Evolutionary conservation across 2,113 vertebrate species (phyloP), one percentile per base, ranked within the genome.

Genomic region (Zosterops hypoxanthus): DNA sequence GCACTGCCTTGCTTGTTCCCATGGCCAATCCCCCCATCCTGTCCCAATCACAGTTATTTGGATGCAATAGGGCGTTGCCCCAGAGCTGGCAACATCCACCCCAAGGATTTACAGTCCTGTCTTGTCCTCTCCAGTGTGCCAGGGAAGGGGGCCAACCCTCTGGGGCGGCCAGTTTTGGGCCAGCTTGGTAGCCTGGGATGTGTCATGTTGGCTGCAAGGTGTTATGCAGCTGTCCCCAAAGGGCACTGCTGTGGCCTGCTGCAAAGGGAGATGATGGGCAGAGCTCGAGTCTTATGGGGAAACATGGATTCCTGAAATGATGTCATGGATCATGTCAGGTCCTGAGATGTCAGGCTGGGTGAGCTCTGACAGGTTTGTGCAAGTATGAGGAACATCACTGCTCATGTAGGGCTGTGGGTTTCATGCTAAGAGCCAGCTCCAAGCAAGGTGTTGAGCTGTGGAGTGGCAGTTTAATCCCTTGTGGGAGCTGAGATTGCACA

Each of bases 311-410:
- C 26, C 66, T 36, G 66, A 57, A 63, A 56, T 29, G 53, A 76
- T 41, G 36, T 19, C 31, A 80, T 57, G 50, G 41, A 68, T 80
- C 55, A 31, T 2, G 2, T 17, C 75, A 57, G 61, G 47, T 59
- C 9, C 8, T 2, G 7, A 59, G 47, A 39, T 0, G 0, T 29
- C 0, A 0, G 25, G 14, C 14, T 5, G 2, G 9, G 53, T 71
- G 80, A 72, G 41, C 44, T 83, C 44, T 4, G 5, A 9, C 0
- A 7, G 87, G 63, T 83, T 41, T 47, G 26, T 64, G 41, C 64
- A 23, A n/a, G 87, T 47, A 24, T 0, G 1, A 86, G 64, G 26
- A 92, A 22, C n/a, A 65, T 60, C 6, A 0, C 16, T 4, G 4
- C 31, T n/a, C 4, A 0, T 8, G 41, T 15, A 59, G 63, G 72